Evolutionary conservation across 2,888 invertebrate genomes (phyloP), one percentile per base, ranked within the genome.

Genomic region (Muscina levida): DNA sequence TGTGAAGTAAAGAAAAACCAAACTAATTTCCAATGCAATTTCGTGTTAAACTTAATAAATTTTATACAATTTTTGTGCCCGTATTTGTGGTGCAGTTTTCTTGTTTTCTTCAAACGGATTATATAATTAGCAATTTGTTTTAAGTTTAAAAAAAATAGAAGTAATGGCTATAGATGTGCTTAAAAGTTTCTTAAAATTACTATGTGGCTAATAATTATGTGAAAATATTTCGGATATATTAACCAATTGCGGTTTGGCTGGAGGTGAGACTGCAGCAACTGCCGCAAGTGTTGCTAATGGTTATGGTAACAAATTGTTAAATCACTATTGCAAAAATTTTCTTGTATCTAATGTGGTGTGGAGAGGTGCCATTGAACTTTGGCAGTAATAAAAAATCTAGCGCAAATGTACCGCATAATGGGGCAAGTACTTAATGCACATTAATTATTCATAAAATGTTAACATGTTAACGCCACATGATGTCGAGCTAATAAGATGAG

Each of bases 41-140:
- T 79, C 79, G 74, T 79, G 79, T 44, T 17, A 22, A 57, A 68
- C 59, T 37, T 57, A 59, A 73, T 57, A 59, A 57, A 70, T 57
- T 57, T 31, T 56, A 26, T 31, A 31, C 37, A 37, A 6, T 66
- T 19, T 66, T 53, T 26, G 42, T 44, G 57, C 53, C 24, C 10
- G 37, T 31, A 26, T 57, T 57, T 1, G 13, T 57, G 31, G 3
- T 17, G 10, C n/a, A 37, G 19, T 2, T 2, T 51, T 5, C 17
- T 37, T 17, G 17, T 59, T 59, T 37, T 11, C 39, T 59, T 59
- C 37, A n/a, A n/a, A n/a, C n/a, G n/a, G 59, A 59, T 59, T 59
- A 59, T 59, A 39, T 59, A 59, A 59, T 59, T 59, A 59, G 19
- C 59, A 19, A 37, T 59, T 59, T 59, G 59, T 37, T 59, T 17